These are phyloP conservation scores for Onychomys torridus DNA, from an alignment of 2,797 vertebrate genomes.

Conservation along the genomic window DNA sequence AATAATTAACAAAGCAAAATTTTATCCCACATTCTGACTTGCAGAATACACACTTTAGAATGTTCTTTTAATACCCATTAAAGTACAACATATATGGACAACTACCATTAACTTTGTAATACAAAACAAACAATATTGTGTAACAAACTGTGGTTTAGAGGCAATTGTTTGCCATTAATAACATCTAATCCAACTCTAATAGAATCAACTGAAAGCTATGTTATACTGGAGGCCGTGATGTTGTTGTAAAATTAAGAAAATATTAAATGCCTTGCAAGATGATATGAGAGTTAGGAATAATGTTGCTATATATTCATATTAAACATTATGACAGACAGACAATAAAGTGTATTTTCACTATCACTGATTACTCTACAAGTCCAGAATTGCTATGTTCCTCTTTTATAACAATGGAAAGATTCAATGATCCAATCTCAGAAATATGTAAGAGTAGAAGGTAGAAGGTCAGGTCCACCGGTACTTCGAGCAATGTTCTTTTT, in stretches of 20 bases:
- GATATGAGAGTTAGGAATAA: background rate
- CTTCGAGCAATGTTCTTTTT: background rate
- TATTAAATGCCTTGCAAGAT: background rate
- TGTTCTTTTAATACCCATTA: background rate
- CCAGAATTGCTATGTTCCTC: background rate
- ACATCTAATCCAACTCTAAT: background rate
- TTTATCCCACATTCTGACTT: background rate
- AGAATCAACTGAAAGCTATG: background rate
- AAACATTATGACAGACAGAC: background rate
- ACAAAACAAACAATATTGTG: slow-evolving; percentile 1
- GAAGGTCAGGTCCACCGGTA: background rate
- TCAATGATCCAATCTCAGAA: slow-evolving; percentile 14
- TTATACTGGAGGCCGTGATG: background rate
- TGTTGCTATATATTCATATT: background rate
- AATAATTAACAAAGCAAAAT: slow-evolving; percentile 20
- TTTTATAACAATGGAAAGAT: slow-evolving; percentile 29
- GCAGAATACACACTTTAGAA: background rate
- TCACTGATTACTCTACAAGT: background rate
- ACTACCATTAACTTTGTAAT: slow-evolving; percentile 11
- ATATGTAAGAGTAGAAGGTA: background rate
- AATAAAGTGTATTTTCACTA: background rate
- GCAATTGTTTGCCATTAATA: background rate
- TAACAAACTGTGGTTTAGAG: background rate
- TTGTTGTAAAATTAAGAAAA: slow-evolving; percentile 30
- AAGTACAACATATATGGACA: background rate